Evolutionary conservation across 2,797 vertebrate species (phyloP).

Genomic region (Eupleurogrammus muticus): DNA sequence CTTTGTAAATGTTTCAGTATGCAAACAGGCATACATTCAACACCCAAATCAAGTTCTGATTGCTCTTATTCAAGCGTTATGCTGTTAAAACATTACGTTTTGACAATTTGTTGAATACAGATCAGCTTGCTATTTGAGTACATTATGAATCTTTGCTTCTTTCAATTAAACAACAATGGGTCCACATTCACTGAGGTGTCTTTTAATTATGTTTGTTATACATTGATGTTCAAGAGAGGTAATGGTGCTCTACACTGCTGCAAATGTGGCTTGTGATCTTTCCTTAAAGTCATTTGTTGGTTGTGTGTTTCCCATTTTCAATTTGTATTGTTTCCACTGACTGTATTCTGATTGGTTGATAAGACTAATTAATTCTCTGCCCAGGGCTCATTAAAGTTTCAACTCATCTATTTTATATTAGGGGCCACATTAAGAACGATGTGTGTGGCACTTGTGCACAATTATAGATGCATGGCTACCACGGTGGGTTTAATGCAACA

Average conservation of each 20-base stretch:
- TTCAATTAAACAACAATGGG: not conserved
- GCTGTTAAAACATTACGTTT: conserved; percentile 19
- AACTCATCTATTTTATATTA: conserved; percentile 29
- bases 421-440: not conserved
- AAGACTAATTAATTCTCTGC: conserved; percentile 1
- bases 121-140: not conserved
- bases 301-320: not conserved
- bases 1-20: conserved; percentile 7
- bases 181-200: not conserved
- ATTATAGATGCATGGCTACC: conserved; percentile 2
- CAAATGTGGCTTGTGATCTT: not conserved
- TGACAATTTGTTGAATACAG: conserved; percentile 4
- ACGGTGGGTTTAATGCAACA: conserved; percentile 13
- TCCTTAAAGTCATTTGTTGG: not conserved
- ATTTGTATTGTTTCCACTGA: not conserved
- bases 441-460: not conserved
- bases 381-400: conserved; percentile 11
- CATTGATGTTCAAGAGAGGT: not conserved
- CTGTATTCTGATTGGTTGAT: not conserved
- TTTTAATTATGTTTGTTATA: not conserved
- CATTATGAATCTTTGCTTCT: not conserved
- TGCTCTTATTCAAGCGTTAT: conserved; percentile 43
- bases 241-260: not conserved
- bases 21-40: conserved; percentile 25
- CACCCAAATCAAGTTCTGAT: conserved; percentile 29